Evolutionary conservation across 2,113 vertebrate species (phyloP).

Genomic region (Seriola aureovittata): DNA sequence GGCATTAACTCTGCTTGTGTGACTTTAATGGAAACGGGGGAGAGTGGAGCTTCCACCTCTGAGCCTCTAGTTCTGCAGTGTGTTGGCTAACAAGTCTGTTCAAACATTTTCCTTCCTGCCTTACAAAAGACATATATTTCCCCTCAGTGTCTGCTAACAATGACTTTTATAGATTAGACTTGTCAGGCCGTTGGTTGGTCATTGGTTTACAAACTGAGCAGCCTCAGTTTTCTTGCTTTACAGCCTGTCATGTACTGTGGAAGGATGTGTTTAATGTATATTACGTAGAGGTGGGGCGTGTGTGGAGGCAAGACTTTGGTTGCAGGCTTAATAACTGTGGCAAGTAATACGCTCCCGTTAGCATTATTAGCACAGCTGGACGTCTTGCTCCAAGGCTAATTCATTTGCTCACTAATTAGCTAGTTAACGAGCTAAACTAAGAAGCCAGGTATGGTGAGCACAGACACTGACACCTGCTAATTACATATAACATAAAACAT

Average conservation of each 20-base stretch:
- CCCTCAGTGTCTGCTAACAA: slow-evolving; percentile 62
- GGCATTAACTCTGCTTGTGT: slow-evolving; percentile 73
- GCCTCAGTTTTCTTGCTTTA: slow-evolving; percentile 31
- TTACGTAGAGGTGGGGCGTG: no score
- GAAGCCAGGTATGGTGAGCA: no score
- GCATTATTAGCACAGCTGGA: no score
- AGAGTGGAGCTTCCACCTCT: slow-evolving; percentile 53
- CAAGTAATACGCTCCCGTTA: no score
- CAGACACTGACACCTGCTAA: no score
- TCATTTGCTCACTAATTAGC: no score
- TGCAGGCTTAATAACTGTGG: no score
- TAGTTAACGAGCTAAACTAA: no score
- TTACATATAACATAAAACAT: no score
- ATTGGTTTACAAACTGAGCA: slow-evolving; percentile 22
- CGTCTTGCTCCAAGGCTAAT: no score
- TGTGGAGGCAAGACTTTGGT: no score
- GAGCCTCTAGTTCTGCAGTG: slow-evolving; percentile 39
- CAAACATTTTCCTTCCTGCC: slow-evolving; percentile 63
- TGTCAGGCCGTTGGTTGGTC: slow-evolving; percentile 35
- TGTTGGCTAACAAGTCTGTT: slow-evolving; percentile 60
- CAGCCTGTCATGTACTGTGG: slow-evolving; percentile 7
- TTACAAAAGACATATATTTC: slow-evolving; percentile 46
- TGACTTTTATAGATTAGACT: slow-evolving; percentile 66
- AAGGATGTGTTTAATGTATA: slow-evolving; percentile 13
- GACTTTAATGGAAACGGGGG: slow-evolving; percentile 78